Base-by-base conservation (phyloP, 1,140 invertebrate genomes). In the Drosophila kepulauana region DNA sequence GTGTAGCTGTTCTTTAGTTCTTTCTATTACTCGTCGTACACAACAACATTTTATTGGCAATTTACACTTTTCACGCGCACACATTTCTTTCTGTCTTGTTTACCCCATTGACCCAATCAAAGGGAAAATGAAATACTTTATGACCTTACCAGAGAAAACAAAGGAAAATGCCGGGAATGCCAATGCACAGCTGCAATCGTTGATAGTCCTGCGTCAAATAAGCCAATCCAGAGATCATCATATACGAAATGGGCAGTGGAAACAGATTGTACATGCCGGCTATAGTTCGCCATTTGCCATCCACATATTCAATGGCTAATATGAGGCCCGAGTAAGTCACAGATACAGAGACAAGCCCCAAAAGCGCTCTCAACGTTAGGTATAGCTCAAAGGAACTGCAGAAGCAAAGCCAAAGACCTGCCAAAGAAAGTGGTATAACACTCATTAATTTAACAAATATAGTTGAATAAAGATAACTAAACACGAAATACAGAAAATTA, bases 271-370 rank as follows among this genome's bases (percentile, higher is more conserved):
- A 96, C 51, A 96, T 95, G 69, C 95, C 95, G 20, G 95, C 94
- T 62, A 96, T 95, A 0, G 95, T 96, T 25, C 96, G 93, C 95
- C 96, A 96, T 75, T 95, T 95, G 13, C 95, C 95, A 28, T 95
- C 95, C n/a, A 96, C 95, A 33, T 96, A 91, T 82, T 96, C 96
- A 68, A 96, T 95, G 35, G 95, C 94, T 70, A 96, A 91, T 11
- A 96, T 95, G 51, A 96, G 96, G 7, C 95, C 95, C 28, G 95
- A 95, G 79, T 96, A 96, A 2, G 96, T 95, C 16, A 96, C 95
- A 5, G 95, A 95, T 4, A 96, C 95, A 5, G 95, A 96, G 3
- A 96, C 95, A 43, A 96, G 93, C 0, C 95, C 95, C 70, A 96
- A 93, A 0, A 95, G 67, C 8, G 94, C 93, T 49, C 95, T 91